A percentile compares a stretch with the other conserved stretches of the same genome.
These are phyloP conservation scores for Polia nebulosa DNA, from an alignment of 2,888 invertebrate genomes.

Conservation along the genomic window DNA sequence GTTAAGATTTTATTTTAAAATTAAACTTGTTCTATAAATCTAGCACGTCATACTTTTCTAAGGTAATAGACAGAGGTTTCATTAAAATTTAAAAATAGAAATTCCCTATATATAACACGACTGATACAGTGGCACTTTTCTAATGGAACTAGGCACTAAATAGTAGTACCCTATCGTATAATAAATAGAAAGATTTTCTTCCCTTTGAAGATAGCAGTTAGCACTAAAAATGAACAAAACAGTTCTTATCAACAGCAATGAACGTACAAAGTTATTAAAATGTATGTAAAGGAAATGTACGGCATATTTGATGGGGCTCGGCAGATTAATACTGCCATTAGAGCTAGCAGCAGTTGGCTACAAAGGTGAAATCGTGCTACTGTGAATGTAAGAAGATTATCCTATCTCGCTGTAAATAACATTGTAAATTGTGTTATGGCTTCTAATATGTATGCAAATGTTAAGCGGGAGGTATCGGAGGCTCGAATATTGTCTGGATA, in stretches of 20 bases:
- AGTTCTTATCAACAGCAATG: conserved; percentile 38
- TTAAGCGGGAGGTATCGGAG: conserved; percentile 34
- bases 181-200: too few species aligned
- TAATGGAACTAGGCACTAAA: too few species aligned
- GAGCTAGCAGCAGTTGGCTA: conserved; percentile 68
- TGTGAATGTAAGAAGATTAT: conserved; percentile 72
- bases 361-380: conserved; percentile 79
- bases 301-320: conserved; percentile 70
- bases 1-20: background rate
- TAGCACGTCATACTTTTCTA: background rate
- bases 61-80: background rate
- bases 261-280: conserved; percentile 64
- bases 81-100: background rate
- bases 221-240: conserved; percentile 36
- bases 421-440: conserved; percentile 57
- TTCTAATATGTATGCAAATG: conserved; percentile 65
- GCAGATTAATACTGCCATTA: conserved; percentile 77
- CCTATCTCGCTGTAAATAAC: conserved; percentile 50
- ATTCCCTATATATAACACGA: background rate
- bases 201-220: conserved; percentile 6
- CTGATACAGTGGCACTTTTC: background rate
- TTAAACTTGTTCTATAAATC: conserved; percentile 7
- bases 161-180: too few species aligned
- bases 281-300: conserved; percentile 69
- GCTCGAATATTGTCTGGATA: conserved; percentile 53